Evolutionary conservation across 2,113 vertebrate genomes (phyloP).

Genomic region (Pachyramphus minor): DNA sequence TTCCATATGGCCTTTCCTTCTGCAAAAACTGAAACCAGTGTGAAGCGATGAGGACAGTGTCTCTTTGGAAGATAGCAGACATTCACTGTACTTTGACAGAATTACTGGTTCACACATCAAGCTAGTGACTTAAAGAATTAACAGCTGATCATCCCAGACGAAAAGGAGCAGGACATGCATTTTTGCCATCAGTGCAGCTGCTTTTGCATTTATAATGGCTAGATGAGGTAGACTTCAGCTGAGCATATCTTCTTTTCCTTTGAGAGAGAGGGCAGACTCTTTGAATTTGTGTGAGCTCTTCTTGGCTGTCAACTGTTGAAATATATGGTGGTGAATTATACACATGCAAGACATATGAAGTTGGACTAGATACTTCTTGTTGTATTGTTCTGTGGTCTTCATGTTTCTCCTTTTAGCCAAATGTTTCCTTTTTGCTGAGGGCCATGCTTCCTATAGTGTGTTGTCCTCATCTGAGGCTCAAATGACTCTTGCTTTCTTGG

Average conservation of each 20-base stretch:
- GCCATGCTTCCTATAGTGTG: neutral
- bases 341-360: neutral
- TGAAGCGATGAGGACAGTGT: neutral
- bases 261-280: neutral
- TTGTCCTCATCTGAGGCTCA: neutral
- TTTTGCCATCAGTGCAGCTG: neutral
- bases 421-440: neutral
- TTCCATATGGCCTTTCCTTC: neutral
- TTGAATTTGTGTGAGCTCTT: neutral
- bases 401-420: neutral
- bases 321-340: neutral
- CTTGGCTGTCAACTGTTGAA: neutral
- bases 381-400: neutral
- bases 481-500: neutral
- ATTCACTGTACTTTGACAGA: neutral
- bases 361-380: neutral
- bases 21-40: accelerated
- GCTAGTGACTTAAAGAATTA: neutral
- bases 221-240: neutral
- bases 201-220: neutral
- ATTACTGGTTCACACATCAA: neutral
- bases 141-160: neutral
- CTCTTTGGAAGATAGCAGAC: neutral
- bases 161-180: neutral
- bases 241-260: neutral